Evolutionary conservation across 2,888 invertebrate species (phyloP).

Genomic region (Phrixothrix hirtus): DNA sequence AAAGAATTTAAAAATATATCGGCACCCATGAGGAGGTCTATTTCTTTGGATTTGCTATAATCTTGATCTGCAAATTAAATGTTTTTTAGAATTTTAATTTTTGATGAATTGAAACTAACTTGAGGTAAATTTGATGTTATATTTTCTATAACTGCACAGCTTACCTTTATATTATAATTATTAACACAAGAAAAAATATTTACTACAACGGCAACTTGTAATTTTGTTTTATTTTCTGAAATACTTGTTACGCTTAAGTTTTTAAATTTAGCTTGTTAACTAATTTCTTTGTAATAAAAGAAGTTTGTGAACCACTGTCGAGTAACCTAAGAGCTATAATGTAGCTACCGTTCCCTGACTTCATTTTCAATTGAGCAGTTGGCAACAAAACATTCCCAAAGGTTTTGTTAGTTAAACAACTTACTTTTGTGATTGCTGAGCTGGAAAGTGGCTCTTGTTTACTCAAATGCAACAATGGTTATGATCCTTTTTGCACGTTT

Average conservation of each 20-base stretch:
- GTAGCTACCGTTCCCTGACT: not conserved
- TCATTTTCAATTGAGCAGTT: not conserved
- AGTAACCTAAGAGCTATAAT: not conserved
- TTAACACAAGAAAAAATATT: not conserved
- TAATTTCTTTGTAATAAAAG: slow-evolving; percentile 7
- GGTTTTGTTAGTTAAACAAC: not conserved
- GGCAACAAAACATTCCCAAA: slow-evolving; percentile 1
- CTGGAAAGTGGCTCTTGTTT: too few relatives aligned
- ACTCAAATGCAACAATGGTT: too few relatives aligned
- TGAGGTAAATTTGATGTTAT: slow-evolving; percentile 3
- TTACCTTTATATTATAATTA: not conserved
- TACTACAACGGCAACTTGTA: not conserved
- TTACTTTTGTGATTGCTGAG: too few relatives aligned
- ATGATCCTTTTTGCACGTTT: not conserved
- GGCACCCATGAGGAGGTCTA: slow-evolving; percentile 3
- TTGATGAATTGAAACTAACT: not conserved
- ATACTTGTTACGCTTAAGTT: not conserved
- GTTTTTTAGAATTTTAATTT: slow-evolving; percentile 2
- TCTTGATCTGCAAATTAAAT: slow-evolving; percentile 5
- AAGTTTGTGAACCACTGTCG: slow-evolving; percentile 12
- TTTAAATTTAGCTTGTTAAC: not conserved
- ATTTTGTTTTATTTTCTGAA: not conserved
- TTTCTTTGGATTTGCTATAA: not conserved
- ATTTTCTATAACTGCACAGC: not conserved
- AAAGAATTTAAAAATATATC: slow-evolving; percentile 4